Conservation (phyloP, 2,113 vertebrate species). For the Mixornis gularis region DNA sequence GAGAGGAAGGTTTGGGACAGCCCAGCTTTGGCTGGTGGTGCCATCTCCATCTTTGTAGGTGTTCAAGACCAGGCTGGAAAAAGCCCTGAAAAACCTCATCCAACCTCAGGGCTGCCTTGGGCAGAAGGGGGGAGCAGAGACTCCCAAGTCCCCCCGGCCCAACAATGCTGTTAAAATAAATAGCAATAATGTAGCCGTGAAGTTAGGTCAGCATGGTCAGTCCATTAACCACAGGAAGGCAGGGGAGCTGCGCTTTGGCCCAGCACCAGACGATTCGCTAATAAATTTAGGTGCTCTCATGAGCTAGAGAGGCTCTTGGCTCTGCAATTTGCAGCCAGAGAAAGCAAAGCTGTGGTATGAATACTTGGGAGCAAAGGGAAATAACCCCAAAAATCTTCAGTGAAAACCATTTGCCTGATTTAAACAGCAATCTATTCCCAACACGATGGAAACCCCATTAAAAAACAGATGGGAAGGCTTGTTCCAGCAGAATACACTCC, state of each 20-base stretch:
- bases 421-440: background rate
- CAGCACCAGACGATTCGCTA: background rate
- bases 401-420: background rate
- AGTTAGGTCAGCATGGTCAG: rapidly evolving
- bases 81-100: background rate
- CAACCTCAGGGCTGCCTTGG: background rate
- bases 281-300: background rate
- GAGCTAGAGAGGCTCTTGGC: background rate
- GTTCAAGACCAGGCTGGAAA: background rate
- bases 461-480: background rate
- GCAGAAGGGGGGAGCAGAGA: background rate
- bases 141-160: background rate
- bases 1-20: background rate
- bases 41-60: background rate
- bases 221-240: background rate
- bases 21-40: background rate
- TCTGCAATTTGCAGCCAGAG: background rate
- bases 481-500: background rate
- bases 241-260: background rate
- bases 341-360: background rate
- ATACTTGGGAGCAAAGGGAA: background rate
- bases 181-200: background rate
- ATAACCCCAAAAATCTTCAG: background rate
- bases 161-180: background rate
- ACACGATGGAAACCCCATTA: background rate